These are phyloP conservation scores for Rotaria sp. DNA, from an alignment of 2,888 invertebrate genomes.

Conservation along the genomic window DNA sequence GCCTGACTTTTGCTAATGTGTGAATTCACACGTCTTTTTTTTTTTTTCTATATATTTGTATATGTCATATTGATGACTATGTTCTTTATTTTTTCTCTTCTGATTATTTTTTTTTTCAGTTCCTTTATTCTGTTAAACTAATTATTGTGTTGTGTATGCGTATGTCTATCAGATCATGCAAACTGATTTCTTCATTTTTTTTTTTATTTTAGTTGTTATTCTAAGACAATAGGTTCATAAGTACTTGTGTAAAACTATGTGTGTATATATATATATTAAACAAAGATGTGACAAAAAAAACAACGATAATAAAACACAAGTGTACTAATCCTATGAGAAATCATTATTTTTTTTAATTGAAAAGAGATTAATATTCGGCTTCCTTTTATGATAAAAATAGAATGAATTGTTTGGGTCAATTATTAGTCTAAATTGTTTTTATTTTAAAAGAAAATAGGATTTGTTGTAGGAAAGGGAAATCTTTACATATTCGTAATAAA, in stretches of 20 bases:
- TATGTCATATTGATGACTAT: neutral
- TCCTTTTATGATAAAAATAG: too few relatives aligned
- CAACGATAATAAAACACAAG: conserved; percentile 15
- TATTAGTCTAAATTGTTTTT: too few relatives aligned
- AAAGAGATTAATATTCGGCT: too few relatives aligned
- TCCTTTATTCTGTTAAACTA: neutral
- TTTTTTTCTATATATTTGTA: neutral
- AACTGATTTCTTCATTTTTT: neutral
- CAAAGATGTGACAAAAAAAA: neutral
- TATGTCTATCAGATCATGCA: neutral
- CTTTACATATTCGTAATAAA: too few relatives aligned
- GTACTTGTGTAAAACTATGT: neutral
- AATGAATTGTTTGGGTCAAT: too few relatives aligned
- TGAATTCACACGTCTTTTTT: neutral
- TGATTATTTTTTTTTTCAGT: neutral
- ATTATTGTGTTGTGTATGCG: neutral
- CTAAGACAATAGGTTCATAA: neutral
- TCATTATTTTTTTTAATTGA: too few relatives aligned
- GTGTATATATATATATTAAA: neutral
- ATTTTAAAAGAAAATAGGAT: too few relatives aligned
- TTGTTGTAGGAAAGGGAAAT: too few relatives aligned
- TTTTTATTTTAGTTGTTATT: neutral
- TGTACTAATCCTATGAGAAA: neutral
- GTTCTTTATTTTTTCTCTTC: neutral
- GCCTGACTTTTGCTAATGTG: conserved; percentile 50